Evolutionary conservation across 53 echinoderm and acorn worm species (phyloP), one percentile per base, ranked within the genome.

Genomic region (Echinometra lucunter): DNA sequence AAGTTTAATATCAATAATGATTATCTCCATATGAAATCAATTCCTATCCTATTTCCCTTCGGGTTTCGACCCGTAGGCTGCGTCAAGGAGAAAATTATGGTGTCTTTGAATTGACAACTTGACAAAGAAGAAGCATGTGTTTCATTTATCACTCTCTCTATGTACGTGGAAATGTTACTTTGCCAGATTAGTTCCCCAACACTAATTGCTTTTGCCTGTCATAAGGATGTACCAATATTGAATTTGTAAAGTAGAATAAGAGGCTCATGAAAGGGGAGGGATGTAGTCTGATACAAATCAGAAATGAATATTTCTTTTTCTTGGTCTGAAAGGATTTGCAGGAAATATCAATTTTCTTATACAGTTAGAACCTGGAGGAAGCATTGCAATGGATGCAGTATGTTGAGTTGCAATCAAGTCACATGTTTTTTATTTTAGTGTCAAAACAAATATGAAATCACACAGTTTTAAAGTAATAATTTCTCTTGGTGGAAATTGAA

Each of bases 281-380:
- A 28, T 69, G 34, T 9, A 34, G 69, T 38, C 18, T 78, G 78
- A 78, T 78, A 40, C 0, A 1, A 23, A 78, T 78, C 78, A 42
- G 42, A 78, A 78, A 78, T 19, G 5, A 18, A n/a, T n/a, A n/a
- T n/a, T n/a, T n/a, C 78, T 42, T 23, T 78, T 78, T 78, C 78
- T 78, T 38, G 78, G 42, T 38, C 42, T 42, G 42, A 42, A 42
- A 42, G 42, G 78, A 38, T 17, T 78, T 19, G 78, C 42, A 78
- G 78, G 78, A 78, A 78, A 40, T 78, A 78, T 78, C 78, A 78
- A 78, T 40, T 78, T 78, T 78, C 42, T 78, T 40, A n/a, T n/a
- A 18, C 42, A 78, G 78, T 78, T 78, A 40, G 78, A 78, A 78
- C 23, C 78, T 0, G 42, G 19, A 21, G 42, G 23, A 78, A 42